These are phyloP conservation scores for Simalia tracyae DNA, from an alignment of 2,797 vertebrate genomes.

Conservation along the genomic window DNA sequence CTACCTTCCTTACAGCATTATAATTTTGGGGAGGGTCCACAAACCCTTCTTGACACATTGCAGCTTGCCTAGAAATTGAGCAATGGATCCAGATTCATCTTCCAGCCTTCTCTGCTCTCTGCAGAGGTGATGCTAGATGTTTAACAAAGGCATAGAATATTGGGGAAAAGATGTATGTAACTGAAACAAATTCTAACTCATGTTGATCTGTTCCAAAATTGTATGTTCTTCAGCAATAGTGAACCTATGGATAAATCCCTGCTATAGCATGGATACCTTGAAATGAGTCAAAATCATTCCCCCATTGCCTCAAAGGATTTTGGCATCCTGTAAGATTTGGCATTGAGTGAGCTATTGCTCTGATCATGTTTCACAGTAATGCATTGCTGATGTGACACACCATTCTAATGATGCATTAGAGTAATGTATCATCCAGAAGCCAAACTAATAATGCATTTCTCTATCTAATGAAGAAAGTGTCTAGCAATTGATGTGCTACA, in stretches of 20 bases:
- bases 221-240: conserved; percentile 53
- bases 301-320: conserved; percentile 31
- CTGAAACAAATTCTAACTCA: conserved; percentile 29
- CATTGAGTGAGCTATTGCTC: conserved; percentile 70
- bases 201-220: conserved; percentile 45
- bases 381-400: conserved; percentile 69
- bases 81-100: neutral
- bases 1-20: neutral
- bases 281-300: conserved; percentile 52
- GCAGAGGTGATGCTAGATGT: neutral
- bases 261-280: conserved; percentile 42
- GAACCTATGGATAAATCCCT: conserved; percentile 46
- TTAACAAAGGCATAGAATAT: neutral
- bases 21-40: neutral
- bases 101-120: neutral
- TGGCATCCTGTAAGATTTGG: conserved; percentile 65
- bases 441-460: conserved; percentile 69
- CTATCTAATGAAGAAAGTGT: conserved; percentile 53
- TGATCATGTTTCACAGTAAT: conserved; percentile 71
- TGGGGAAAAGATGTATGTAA: neutral
- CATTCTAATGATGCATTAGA: conserved; percentile 74
- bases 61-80: neutral
- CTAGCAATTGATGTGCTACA: conserved; percentile 37
- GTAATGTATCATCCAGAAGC: conserved; percentile 72
- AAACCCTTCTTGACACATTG: neutral